Conservation (phyloP, 2,113 vertebrate species). For the Porphyrio hochstetteri region DNA sequence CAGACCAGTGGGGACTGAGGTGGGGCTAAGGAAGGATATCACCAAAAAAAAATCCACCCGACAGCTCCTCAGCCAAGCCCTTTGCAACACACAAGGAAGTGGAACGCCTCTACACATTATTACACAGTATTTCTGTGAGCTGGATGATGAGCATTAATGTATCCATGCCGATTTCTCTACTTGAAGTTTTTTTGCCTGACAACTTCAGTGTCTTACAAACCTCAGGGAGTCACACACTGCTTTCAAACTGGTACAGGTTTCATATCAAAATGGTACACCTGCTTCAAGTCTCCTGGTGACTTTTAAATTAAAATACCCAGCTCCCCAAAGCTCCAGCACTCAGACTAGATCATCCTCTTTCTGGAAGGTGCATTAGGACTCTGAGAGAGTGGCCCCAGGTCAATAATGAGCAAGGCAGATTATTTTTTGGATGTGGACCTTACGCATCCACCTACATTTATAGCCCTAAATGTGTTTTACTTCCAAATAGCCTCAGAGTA, state of each 20-base stretch:
- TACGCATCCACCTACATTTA: fast-evolving
- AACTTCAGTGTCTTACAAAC: not conserved
- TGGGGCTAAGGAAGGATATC: not conserved
- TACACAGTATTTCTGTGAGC: not conserved
- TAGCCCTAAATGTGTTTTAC: not conserved
- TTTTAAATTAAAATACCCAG: not conserved
- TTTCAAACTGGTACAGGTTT: not conserved
- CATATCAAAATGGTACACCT: not conserved
- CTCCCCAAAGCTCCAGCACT: not conserved
- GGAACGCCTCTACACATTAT: fast-evolving
- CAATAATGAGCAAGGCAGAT: not conserved
- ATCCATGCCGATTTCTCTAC: fast-evolving
- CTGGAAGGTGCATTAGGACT: not conserved
- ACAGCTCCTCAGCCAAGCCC: not conserved
- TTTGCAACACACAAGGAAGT: not conserved
- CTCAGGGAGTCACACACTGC: not conserved
- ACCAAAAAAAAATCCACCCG: not conserved
- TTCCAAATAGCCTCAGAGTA: not conserved
- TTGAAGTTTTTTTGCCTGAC: not conserved
- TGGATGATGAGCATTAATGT: fast-evolving
- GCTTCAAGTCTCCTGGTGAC: not conserved
- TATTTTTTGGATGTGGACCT: not conserved
- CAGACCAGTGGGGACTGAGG: fast-evolving
- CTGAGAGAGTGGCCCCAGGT: not conserved
- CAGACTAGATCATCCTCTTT: not conserved